phyloP scores from a whole-genome alignment of 2,888 invertebrate genomes.

The Parnassius smintheus region DNA sequence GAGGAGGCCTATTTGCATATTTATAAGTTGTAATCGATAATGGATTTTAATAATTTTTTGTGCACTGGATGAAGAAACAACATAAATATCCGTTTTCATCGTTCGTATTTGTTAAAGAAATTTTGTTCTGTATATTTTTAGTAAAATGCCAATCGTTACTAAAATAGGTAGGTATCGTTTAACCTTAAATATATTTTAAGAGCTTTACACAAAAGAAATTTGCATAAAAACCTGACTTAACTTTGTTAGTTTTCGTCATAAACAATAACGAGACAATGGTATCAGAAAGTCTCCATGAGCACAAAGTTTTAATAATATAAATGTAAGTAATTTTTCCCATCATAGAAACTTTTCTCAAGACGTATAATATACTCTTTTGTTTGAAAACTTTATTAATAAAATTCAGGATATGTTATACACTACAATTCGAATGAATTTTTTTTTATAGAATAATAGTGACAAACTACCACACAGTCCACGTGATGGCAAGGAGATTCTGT shows the following conservation, averaged over 20 bases:
- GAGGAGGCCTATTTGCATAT: too few species aligned
- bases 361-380: too few species aligned
- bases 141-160: conserved; percentile 17
- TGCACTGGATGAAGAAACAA: too few species aligned
- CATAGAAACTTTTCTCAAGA: not conserved
- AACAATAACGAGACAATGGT: conserved; percentile 21
- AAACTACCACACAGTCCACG: too few species aligned
- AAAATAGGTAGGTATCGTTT: conserved; percentile 2
- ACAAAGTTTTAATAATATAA: not conserved
- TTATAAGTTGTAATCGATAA: too few species aligned
- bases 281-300: not conserved
- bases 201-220: conserved; percentile 25
- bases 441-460: too few species aligned
- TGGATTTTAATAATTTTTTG: too few species aligned
- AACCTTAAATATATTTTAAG: conserved; percentile 15
- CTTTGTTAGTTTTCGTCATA: conserved; percentile 20
- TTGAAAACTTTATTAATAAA: too few species aligned
- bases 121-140: not conserved
- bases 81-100: too few species aligned
- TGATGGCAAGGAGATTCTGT: too few species aligned
- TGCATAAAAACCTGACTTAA: conserved; percentile 20
- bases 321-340: not conserved
- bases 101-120: not conserved
- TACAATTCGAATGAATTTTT: too few species aligned
- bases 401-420: too few species aligned